Percentiles rank a stretch among this genome's conserved stretches.
Conservation (phyloP, 2,888 invertebrate species). For the Thysanoteuthis rhombus region DNA sequence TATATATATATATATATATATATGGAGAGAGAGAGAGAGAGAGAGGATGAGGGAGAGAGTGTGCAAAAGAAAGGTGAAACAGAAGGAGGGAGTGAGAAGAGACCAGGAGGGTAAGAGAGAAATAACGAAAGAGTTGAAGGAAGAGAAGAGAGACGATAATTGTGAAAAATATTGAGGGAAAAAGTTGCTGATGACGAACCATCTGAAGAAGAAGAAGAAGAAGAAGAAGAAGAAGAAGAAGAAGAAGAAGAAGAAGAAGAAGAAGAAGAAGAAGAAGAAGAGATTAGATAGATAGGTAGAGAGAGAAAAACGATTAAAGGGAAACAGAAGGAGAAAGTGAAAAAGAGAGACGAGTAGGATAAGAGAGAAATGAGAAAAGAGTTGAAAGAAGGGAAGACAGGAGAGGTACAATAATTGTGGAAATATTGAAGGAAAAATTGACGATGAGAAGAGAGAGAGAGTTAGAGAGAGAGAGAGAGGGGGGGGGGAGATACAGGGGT, state of each 20-base stretch:
- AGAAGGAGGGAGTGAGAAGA: no score
- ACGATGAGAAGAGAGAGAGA: neutral
- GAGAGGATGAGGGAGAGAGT: neutral
- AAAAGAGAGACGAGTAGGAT: neutral
- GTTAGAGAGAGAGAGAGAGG: no score
- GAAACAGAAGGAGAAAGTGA: neutral
- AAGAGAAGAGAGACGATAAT: no score
- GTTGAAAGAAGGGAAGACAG: neutral
- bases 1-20: neutral
- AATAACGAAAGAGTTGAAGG: no score
- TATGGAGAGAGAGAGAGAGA: neutral
- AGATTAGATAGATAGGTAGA: neutral
- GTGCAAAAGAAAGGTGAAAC: no score
- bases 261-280: neutral
- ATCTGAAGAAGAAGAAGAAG: neutral
- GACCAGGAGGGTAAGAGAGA: no score
- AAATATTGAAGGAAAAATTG: no score
- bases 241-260: neutral
- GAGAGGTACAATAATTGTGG: no score
- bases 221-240: neutral
- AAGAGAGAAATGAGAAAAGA: neutral
- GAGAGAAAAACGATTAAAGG: neutral
- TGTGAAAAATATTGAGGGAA: no score
- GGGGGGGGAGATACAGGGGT: neutral
- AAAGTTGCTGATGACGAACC: no score